Percentiles rank a stretch among this genome's conserved stretches.
phyloP scores from a whole-genome alignment of 1,140 invertebrate genomes.

The Uloborus diversus region DNA sequence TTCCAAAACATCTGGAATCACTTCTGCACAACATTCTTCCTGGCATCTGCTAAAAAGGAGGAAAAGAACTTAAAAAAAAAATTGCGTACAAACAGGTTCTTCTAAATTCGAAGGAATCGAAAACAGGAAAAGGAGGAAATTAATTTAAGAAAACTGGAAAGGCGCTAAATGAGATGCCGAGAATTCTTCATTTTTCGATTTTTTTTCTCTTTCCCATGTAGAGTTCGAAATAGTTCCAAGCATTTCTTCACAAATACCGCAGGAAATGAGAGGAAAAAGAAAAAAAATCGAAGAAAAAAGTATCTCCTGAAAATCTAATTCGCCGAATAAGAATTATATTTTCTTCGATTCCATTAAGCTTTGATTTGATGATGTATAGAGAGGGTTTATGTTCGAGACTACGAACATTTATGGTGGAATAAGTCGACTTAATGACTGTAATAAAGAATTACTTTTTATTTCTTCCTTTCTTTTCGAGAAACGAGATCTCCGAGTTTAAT shows the following conservation, averaged over 20 bases:
- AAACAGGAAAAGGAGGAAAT: conserved; percentile 27
- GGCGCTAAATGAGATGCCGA: conserved; percentile 6
- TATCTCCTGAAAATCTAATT: conserved; percentile 31
- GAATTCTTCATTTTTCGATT: conserved; percentile 12
- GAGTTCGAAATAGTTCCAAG: conserved; percentile 32
- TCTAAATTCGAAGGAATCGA: conserved; percentile 13
- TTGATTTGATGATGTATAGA: conserved; percentile 45
- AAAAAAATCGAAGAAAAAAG: not conserved
- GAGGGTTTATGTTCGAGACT: conserved; percentile 15
- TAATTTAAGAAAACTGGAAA: conserved; percentile 36
- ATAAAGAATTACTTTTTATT: conserved; percentile 10
- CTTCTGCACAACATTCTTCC: too few species aligned
- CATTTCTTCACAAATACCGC: conserved; percentile 41
- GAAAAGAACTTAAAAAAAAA: too few species aligned
- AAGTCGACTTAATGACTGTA: conserved; percentile 26
- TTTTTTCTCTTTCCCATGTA: conserved; percentile 5
- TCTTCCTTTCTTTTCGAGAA: not conserved
- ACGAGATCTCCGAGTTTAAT: not conserved
- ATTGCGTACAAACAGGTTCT: too few species aligned
- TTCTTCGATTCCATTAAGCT: conserved; percentile 43
- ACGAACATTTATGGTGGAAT: conserved; percentile 7
- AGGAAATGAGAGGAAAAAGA: conserved; percentile 25
- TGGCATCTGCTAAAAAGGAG: too few species aligned
- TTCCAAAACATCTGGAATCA: too few species aligned
- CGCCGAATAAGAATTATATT: conserved; percentile 43